Evolutionary conservation across 2,888 invertebrate species (phyloP), one percentile per base, ranked within the genome.

Genomic region (Melikaiella ostensackeni): DNA sequence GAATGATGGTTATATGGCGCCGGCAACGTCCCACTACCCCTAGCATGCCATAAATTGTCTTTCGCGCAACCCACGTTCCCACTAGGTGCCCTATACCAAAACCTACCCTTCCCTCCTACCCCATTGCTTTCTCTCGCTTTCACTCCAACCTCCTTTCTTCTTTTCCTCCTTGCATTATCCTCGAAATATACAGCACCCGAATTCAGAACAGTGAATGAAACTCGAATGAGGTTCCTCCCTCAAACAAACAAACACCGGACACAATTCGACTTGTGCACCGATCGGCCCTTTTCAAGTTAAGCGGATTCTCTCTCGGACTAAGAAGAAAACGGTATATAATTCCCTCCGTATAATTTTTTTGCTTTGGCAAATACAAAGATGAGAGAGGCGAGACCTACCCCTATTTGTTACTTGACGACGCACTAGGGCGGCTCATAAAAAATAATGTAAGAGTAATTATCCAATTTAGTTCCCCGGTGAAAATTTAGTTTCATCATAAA

Each of bases 1-100:
- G 88, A 89, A 87, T 87, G 87, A 89, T 89, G 87, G 87, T 87
- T 88, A 89, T 87, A 88, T 85, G 88, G 86, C 86, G 87, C 88
- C 86, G 81, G 62, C 74, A 87, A 84, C 83, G 82, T 86, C 82
- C 83, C 84, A 81, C 82, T 83, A 81, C 84, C 79, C 80, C 82
- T 81, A 81, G 83, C 83, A 82, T 82, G n/a, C 86, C 82, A 89
- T 89, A 89, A 89, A 89, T 89, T 88, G 87, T 87, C 86, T 86
- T 83, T 80, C 83, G 77, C 83, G 63, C 75, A 33, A 24, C 27
- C 75, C 62, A 59, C 83, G 81, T 81, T 80, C 82, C 83, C 82
- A 84, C 81, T 79, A 80, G 81, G 81, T 80, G 70, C 75, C 79
- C 78, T 76, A 82, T 79, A 86, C 77, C 79, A 77, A 74, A 79